Base-by-base conservation (phyloP, 2,113 vertebrate genomes). In the Entomyzon cyanotis region DNA sequence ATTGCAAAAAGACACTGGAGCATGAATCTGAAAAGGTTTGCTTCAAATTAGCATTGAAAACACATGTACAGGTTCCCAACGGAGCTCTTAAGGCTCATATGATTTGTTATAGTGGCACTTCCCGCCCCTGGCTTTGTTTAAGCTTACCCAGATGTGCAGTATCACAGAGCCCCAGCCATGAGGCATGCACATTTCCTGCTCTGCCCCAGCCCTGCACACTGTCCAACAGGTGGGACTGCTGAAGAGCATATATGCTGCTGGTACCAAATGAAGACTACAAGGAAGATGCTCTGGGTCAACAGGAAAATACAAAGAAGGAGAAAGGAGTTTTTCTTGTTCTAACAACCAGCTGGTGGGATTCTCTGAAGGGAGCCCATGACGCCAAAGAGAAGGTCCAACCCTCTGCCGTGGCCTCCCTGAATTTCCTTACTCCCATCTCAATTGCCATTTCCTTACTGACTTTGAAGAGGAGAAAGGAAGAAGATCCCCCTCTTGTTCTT, bases 11-110 rank as follows among this genome's bases (percentile, higher is more conserved):
- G 84, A 85, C 59, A 78, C 20, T 68, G 30, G 69, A 71, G 55
- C 59, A 90, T 47, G 59, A 88, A 58, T 88, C 56, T 93, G 79
- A 87, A 85, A 81, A 93, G 14, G 19, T 86, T 95, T 92, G 23
- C 76, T 89, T 93, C 49, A 3, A 93, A 86, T 92, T 81, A 93
- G 30, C 77, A 70, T 83, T 86, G 93, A 60, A 90, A 95, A 94
- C 92, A 86, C 20, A 65, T 80, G 80, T 63, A 73, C 62, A 59
- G 56, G 70, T 79, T 80, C 70, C 77, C 87, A 50, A 52, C 46
- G 87, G 68, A 96, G 89, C 87, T 91, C 70, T 73, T 85, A 58
- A 46, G 78, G 73, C 70, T 95, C 37, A 4, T 89, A 70, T 1
- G 0, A 64, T 97, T 93, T 91, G 93, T 93, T 88, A 92, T 76